These are phyloP conservation scores for Martes flavigula DNA, from an alignment of 2,797 vertebrate species.

Conservation along the genomic window DNA sequence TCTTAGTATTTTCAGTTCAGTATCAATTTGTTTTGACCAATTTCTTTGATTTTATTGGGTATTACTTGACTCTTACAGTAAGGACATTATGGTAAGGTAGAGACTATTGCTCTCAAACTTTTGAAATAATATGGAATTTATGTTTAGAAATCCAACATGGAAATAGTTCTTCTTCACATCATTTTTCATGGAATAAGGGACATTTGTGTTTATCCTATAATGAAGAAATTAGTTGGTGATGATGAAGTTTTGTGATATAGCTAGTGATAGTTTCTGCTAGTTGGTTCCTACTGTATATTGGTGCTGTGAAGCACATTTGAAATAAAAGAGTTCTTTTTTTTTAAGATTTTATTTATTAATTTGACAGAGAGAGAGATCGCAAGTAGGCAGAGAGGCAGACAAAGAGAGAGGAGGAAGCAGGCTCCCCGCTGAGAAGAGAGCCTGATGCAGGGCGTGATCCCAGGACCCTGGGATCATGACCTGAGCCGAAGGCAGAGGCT, in stretches of 20 bases:
- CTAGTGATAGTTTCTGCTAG: background rate
- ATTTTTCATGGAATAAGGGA: background rate
- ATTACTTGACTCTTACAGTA: background rate
- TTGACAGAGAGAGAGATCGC: too few relatives aligned
- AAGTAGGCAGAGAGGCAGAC: too few relatives aligned
- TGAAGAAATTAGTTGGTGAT: background rate
- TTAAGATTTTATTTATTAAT: too few relatives aligned
- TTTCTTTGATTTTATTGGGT: background rate
- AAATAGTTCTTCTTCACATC: background rate
- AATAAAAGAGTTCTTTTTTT: background rate
- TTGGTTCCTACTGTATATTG: background rate
- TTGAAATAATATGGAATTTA: background rate
- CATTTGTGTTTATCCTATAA: background rate
- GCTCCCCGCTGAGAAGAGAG: too few relatives aligned
- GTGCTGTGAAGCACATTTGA: background rate
- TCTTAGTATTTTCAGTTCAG: background rate
- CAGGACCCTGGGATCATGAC: too few relatives aligned
- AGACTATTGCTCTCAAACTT: background rate
- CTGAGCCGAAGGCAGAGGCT: too few relatives aligned
- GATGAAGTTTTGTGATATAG: background rate
- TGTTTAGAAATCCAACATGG: background rate
- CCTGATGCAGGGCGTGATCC: rapidly evolving
- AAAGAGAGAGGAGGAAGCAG: too few relatives aligned
- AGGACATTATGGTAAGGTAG: background rate
- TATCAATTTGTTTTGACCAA: background rate